Conservation (phyloP, 2,113 vertebrate species). For the Ariopsis seemanni region DNA sequence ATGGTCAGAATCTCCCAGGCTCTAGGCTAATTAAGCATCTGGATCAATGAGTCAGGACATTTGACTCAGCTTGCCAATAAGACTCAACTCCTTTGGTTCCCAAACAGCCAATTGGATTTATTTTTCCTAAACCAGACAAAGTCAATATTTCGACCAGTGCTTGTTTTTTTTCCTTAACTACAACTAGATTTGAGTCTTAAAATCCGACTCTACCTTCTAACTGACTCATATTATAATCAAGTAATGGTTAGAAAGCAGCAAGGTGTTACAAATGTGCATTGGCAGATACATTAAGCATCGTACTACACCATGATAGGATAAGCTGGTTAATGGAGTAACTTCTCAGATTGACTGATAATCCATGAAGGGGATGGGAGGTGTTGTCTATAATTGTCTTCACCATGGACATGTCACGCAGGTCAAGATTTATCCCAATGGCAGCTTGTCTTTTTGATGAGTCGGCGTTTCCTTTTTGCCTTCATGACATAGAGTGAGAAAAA, state of each 20-base stretch:
- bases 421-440: not conserved
- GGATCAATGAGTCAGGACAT: not conserved
- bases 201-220: not conserved
- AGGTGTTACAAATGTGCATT: not conserved
- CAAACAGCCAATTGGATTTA: not conserved
- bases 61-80: not conserved
- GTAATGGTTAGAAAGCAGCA: not conserved
- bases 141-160: not conserved
- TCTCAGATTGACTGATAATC: not conserved
- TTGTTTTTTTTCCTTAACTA: not conserved
- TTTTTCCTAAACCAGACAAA: not conserved
- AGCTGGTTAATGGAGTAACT: not conserved
- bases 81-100: not conserved
- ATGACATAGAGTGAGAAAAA: not conserved
- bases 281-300: not conserved
- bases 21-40: not conserved
- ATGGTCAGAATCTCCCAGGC: not conserved
- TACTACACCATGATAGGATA: not conserved
- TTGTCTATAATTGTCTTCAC: not conserved
- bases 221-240: not conserved
- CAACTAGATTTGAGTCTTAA: too few species aligned
- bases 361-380: not conserved
- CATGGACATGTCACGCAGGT: not conserved
- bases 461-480: not conserved
- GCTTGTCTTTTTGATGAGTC: not conserved